Evolutionary conservation across 1,140 invertebrate species (phyloP).

Genomic region (Macrobrachium rosenbergii): DNA sequence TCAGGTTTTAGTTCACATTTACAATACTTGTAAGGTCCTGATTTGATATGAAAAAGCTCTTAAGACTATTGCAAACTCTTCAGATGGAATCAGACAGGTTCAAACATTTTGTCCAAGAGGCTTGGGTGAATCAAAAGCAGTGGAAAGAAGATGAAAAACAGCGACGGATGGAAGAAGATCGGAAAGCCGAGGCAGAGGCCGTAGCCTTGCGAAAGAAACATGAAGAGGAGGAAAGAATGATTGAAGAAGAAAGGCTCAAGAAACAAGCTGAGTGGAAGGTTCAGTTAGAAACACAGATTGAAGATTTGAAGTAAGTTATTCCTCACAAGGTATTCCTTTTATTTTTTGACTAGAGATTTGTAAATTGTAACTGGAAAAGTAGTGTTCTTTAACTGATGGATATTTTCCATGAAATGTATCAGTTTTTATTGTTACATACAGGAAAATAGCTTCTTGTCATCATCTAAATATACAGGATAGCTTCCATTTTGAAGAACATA

Average conservation of each 20-base stretch:
- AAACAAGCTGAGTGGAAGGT: conserved; percentile 52
- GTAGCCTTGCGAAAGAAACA: background rate
- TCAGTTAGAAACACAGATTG: conserved; percentile 52
- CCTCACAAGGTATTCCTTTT: background rate
- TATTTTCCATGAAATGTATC: too few species aligned
- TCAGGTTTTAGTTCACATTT: too few species aligned
- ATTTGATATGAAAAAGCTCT: too few species aligned
- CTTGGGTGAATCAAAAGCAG: conserved; percentile 53
- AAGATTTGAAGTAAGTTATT: conserved; percentile 48
- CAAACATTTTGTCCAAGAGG: conserved; percentile 51
- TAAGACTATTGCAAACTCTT: background rate
- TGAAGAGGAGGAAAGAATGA: conserved; percentile 56
- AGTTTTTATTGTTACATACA: too few species aligned
- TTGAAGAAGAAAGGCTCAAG: conserved; percentile 30
- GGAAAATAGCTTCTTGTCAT: too few species aligned
- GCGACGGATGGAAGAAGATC: conserved; percentile 38
- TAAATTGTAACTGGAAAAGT: background rate
- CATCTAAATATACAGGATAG: too few species aligned
- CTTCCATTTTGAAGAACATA: too few species aligned
- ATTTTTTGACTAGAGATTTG: background rate
- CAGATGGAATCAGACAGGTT: conserved; percentile 59
- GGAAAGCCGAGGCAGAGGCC: conserved; percentile 39
- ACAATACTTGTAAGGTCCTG: too few species aligned
- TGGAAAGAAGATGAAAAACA: conserved; percentile 55
- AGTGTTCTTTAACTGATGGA: background rate